Evolutionary conservation across 1,140 invertebrate genomes (phyloP).

Genomic region (Scaptodrosophila lebanonensis): DNA sequence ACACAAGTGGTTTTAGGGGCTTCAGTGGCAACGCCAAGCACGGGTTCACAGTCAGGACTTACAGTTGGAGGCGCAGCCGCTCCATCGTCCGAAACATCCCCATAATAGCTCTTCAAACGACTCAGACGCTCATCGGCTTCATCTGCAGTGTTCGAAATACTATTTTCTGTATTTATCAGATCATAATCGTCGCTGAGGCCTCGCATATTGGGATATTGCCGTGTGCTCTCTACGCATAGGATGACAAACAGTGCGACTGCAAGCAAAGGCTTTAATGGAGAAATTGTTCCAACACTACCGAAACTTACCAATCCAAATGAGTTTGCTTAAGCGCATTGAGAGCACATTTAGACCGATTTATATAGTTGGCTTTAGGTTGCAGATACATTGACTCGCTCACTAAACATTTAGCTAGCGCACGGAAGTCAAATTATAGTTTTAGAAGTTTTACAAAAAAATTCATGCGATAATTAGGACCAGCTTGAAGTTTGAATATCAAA

Average conservation of each 20-base stretch:
- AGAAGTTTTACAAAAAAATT: no score
- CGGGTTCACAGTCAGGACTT: neutral
- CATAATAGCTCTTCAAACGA: no score
- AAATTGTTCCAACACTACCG: neutral
- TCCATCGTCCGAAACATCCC: neutral
- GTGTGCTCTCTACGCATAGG: conserved; percentile 10
- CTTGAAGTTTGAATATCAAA: no score
- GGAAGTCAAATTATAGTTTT: neutral
- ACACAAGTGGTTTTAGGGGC: neutral
- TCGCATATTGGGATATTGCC: conserved; percentile 19
- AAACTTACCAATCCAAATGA: conserved; percentile 45
- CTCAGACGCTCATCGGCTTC: no score
- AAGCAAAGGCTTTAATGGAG: no score
- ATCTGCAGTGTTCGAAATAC: no score
- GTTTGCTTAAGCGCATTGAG: conserved; percentile 54
- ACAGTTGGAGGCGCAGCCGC: neutral
- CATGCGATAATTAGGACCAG: no score
- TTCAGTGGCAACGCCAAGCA: neutral
- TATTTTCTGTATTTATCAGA: no score
- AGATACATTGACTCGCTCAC: neutral
- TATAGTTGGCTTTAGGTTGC: conserved; percentile 5
- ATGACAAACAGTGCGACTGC: conserved; percentile 31
- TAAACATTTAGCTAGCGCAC: conserved; percentile 17
- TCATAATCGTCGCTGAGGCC: neutral
- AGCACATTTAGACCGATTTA: conserved; percentile 42